Conservation (phyloP, 2,888 invertebrate genomes). For the Cataglyphis albicans region DNA sequence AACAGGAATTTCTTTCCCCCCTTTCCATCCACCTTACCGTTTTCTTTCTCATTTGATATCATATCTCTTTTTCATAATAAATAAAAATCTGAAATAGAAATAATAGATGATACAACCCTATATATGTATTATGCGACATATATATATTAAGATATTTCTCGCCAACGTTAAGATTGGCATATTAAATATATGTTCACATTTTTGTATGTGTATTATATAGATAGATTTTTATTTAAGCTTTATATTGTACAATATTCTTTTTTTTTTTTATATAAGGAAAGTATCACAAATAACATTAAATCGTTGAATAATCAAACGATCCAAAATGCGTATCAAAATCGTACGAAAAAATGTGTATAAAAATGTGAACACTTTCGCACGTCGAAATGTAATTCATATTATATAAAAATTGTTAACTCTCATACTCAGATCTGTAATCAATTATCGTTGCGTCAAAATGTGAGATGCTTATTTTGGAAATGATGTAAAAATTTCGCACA, state of each 20-base stretch:
- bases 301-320: conserved; percentile 48
- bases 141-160: neutral
- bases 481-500: neutral
- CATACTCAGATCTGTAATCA: conserved; percentile 4
- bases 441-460: neutral
- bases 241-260: conserved; percentile 24
- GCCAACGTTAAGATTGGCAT: neutral
- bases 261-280: conserved; percentile 43
- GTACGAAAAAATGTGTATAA: conserved; percentile 17
- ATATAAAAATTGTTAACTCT: neutral
- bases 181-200: neutral
- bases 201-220: conserved; percentile 10
- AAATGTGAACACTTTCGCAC: conserved; percentile 24
- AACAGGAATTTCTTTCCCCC: neutral
- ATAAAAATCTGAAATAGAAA: neutral
- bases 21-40: neutral
- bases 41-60: neutral
- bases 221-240: conserved; percentile 45
- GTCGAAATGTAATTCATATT: conserved; percentile 17
- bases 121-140: neutral
- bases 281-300: conserved; percentile 65
- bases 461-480: conserved; percentile 27
- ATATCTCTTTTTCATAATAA: neutral
- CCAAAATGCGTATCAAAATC: conserved; percentile 21
- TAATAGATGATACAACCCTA: neutral